Base-by-base conservation (phyloP, 1,140 invertebrate genomes). In the Camponotus floridanus region DNA sequence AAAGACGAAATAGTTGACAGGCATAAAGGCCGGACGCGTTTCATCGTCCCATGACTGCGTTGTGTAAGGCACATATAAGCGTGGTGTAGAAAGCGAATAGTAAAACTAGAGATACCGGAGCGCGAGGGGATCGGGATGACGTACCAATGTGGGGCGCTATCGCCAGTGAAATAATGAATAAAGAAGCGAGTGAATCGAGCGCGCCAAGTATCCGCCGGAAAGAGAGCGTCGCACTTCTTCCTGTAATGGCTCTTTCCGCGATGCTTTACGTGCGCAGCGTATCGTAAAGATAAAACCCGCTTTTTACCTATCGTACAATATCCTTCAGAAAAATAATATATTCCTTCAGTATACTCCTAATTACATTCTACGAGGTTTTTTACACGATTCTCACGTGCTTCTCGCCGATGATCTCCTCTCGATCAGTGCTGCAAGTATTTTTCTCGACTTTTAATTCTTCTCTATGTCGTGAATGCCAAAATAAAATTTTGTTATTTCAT, bases 121-220 rank as follows among this genome's bases (percentile, higher is more conserved):
- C 65, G 67, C 39, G 68, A 45, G 8, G 62, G 6, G 18, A 51
- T 84, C 79, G 26, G 45, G 67, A 83, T 71, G 48, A 67, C 61
- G 61, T 86, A 83, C 0, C 57, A 74, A 83, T 57, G 65, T 31
- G 57, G 48, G 48, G 57, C 57, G 51, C 18, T 51, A 86, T 70
- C 78, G 51, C 65, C 67, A 86, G 68, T 45, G 68, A 65, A 84
- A 86, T 84, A 73, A 86, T 86, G 85, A 86, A 86, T 86, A 86
- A 86, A 59, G 79, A 64, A 83, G 48, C 26, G 48, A 51, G 33
- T n/a, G n/a, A n/a, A n/a, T n/a, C 9, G 65, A 45, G 84, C 61
- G 45, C 65, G 79, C 61, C 7, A 83, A 83, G 39, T 74, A 83
- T 83, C 79, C 68, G n/a, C 21, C 55, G 26, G 73, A 62, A 65